These are phyloP conservation scores for Coelogynopora nodosa DNA, from an alignment of 2,888 invertebrate genomes.

Conservation along the genomic window DNA sequence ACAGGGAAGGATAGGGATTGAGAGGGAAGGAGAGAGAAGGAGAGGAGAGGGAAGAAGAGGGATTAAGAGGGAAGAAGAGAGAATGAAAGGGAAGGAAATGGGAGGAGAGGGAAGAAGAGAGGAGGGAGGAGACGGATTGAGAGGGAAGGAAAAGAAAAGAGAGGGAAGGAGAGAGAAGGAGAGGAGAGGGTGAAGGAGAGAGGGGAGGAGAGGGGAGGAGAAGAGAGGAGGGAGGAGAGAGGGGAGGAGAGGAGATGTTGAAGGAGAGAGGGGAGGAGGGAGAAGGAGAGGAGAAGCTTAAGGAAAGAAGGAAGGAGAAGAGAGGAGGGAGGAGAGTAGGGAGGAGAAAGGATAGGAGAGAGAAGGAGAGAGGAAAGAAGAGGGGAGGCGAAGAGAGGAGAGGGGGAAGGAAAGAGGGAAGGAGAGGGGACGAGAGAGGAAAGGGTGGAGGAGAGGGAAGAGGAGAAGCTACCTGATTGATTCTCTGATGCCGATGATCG, in stretches of 20 bases:
- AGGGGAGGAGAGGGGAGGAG: background rate
- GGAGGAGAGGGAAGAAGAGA: background rate
- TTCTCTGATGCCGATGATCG: constrained; percentile 34
- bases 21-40: background rate
- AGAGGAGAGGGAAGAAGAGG: background rate
- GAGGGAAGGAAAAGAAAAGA: background rate
- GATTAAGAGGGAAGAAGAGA: background rate
- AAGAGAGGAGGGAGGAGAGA: background rate
- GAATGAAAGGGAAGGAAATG: background rate
- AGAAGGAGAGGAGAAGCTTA: background rate
- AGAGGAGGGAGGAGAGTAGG: background rate
- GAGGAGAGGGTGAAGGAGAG: background rate
- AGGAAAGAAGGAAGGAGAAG: background rate
- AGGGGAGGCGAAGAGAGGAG: too few relatives aligned
- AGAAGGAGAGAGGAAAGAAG: background rate
- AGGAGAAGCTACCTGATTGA: background rate
- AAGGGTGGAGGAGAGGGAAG: too few relatives aligned
- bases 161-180: background rate
- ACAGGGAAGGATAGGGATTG: background rate
- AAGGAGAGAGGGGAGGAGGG: background rate
- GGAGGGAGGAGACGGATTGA: background rate
- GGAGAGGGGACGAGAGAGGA: background rate
- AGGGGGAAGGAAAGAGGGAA: background rate
- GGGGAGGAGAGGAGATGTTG: background rate
- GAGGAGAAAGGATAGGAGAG: background rate